Evolutionary conservation across 1,140 invertebrate genomes (phyloP).

Genomic region (Drosophila baimaii): DNA sequence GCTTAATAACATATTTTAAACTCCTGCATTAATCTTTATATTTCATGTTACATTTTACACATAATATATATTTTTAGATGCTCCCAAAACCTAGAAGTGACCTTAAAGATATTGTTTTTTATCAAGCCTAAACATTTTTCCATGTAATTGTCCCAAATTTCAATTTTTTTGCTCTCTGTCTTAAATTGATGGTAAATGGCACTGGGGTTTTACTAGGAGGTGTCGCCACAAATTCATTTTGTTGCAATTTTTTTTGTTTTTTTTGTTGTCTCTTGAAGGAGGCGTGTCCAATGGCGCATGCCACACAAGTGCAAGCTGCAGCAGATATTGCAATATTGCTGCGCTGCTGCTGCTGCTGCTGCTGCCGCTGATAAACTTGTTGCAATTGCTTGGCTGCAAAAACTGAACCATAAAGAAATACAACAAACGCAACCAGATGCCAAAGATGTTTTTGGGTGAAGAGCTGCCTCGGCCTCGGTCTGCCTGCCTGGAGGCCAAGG

Average conservation of each 20-base stretch:
- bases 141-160: neutral
- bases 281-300: conserved; percentile 39
- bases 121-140: neutral
- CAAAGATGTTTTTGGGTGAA: conserved; percentile 52
- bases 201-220: conserved; percentile 1
- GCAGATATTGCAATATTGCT: conserved; percentile 8
- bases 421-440: conserved; percentile 33
- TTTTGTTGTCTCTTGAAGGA: conserved; percentile 1
- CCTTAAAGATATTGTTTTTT: neutral
- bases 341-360: conserved; percentile 2
- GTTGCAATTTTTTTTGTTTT: neutral
- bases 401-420: conserved; percentile 4
- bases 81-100: neutral
- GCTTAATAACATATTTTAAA: no score
- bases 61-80: neutral
- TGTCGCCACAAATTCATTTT: conserved; percentile 39
- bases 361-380: conserved; percentile 37
- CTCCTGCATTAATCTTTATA: no score
- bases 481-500: conserved; percentile 12
- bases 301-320: conserved; percentile 39
- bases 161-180: conserved; percentile 7
- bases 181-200: conserved; percentile 19
- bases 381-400: conserved; percentile 18
- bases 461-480: conserved; percentile 2
- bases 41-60: no score